phyloP scores from a whole-genome alignment of 2,888 invertebrate species.

The Leptinotarsa juncta region DNA sequence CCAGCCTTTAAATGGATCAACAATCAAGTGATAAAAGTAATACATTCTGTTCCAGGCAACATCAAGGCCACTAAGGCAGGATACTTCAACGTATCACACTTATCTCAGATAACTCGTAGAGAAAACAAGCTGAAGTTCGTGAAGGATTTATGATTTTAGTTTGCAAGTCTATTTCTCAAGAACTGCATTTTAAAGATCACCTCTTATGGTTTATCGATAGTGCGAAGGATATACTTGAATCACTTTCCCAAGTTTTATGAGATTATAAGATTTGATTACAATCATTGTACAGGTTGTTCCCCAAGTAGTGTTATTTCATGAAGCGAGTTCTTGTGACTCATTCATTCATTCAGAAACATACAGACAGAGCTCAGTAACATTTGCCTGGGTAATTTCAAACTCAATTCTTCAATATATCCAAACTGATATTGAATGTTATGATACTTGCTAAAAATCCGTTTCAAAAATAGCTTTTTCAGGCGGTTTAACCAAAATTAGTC shows the following conservation, averaged over 20 bases:
- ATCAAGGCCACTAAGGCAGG: constrained; percentile 60
- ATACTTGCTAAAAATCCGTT: too few species aligned
- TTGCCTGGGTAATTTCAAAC: too few species aligned
- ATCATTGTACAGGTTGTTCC: too few species aligned
- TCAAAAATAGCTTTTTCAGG: too few species aligned
- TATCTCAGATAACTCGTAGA: constrained; percentile 60
- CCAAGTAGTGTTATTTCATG: too few species aligned
- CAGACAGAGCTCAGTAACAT: too few species aligned
- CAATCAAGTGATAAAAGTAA: constrained; percentile 59
- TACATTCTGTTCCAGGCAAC: constrained; percentile 60
- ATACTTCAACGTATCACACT: constrained; percentile 60
- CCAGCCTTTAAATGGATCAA: constrained; percentile 59
- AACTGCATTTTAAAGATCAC: constrained; percentile 25
- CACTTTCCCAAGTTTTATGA: neutral
- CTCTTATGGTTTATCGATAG: neutral
- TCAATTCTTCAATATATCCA: too few species aligned
- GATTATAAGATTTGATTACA: neutral
- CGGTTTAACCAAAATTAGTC: too few species aligned
- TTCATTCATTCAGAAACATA: too few species aligned
- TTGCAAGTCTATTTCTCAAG: constrained; percentile 53
- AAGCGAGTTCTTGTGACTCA: too few species aligned
- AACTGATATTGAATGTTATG: too few species aligned
- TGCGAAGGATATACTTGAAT: neutral
- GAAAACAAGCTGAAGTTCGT: constrained; percentile 59
- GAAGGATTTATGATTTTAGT: constrained; percentile 61